phyloP scores from a whole-genome alignment of 2,888 invertebrate species.

The Troglohyphantes excavatus region DNA sequence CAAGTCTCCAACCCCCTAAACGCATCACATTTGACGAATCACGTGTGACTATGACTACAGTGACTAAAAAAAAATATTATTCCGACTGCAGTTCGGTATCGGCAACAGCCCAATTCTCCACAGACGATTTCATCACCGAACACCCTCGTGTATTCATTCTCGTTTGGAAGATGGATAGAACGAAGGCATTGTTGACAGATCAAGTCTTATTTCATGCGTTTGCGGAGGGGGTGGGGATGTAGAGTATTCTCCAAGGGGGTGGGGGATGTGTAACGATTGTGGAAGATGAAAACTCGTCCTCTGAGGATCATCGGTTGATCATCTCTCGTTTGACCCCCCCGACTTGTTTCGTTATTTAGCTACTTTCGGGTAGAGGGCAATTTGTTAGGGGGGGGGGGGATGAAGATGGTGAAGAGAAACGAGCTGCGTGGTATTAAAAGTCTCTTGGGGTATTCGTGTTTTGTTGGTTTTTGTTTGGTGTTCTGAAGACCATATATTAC shows the following conservation, averaged over 20 bases:
- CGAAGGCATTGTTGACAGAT: conserved; percentile 59
- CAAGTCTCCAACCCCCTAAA: background rate
- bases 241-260: conserved; percentile 14
- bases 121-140: conserved; percentile 53
- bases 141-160: conserved; percentile 23
- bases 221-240: background rate
- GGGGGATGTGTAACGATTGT: conserved; percentile 3
- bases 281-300: conserved; percentile 33
- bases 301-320: conserved; percentile 32
- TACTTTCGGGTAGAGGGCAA: conserved; percentile 37
- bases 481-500: too few relatives aligned
- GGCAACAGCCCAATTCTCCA: conserved; percentile 17
- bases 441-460: background rate
- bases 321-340: conserved; percentile 13
- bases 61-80: conserved; percentile 2
- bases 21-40: conserved; percentile 21
- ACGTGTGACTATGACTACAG: conserved; percentile 2
- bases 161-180: conserved; percentile 20
- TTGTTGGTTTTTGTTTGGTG: too few relatives aligned
- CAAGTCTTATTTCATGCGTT: conserved; percentile 54
- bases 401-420: conserved; percentile 16
- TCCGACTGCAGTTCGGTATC: conserved; percentile 20
- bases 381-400: conserved; percentile 27
- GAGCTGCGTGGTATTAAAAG: background rate
- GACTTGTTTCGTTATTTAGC: conserved; percentile 43